Evolutionary conservation across 2,888 invertebrate species (phyloP).

Genomic region (Orthosia gracilis): DNA sequence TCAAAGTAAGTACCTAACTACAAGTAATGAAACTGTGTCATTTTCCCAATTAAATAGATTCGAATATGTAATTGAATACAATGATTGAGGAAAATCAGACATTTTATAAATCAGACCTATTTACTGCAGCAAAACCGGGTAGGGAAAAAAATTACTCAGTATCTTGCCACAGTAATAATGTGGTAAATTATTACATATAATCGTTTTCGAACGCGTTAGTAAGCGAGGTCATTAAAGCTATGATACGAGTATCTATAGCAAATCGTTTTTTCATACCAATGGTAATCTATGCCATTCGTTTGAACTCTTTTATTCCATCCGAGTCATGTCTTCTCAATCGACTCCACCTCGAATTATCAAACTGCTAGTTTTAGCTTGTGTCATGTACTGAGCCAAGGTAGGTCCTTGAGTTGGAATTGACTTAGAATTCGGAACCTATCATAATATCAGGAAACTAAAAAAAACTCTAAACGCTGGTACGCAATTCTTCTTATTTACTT

Average conservation of each 20-base stretch:
- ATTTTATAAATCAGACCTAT: conserved; percentile 44
- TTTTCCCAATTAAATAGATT: conserved; percentile 19
- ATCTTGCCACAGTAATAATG: conserved; percentile 26
- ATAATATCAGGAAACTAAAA: too few species aligned
- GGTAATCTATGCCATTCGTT: not conserved
- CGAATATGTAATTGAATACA: conserved; percentile 19
- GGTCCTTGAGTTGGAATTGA: too few species aligned
- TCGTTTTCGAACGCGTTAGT: conserved; percentile 6
- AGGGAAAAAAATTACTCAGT: conserved; percentile 32
- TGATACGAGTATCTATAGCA: not conserved
- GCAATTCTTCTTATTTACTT: too few species aligned
- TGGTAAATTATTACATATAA: not conserved
- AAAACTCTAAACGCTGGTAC: too few species aligned
- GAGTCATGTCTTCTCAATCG: too few species aligned
- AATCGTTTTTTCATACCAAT: not conserved
- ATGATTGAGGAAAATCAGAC: conserved; percentile 48
- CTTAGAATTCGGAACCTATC: too few species aligned
- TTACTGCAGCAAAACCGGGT: conserved; percentile 40
- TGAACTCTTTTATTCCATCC: too few species aligned
- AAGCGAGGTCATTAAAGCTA: conserved; percentile 11
- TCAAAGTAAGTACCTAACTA: not conserved
- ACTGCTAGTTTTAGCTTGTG: too few species aligned
- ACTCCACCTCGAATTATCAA: too few species aligned
- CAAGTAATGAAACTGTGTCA: conserved; percentile 8
- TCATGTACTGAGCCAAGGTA: too few species aligned